A percentile compares a stretch with the other conserved stretches of the same genome.
phyloP scores from a whole-genome alignment of 2,888 invertebrate species.

The Octodonta nipae region DNA sequence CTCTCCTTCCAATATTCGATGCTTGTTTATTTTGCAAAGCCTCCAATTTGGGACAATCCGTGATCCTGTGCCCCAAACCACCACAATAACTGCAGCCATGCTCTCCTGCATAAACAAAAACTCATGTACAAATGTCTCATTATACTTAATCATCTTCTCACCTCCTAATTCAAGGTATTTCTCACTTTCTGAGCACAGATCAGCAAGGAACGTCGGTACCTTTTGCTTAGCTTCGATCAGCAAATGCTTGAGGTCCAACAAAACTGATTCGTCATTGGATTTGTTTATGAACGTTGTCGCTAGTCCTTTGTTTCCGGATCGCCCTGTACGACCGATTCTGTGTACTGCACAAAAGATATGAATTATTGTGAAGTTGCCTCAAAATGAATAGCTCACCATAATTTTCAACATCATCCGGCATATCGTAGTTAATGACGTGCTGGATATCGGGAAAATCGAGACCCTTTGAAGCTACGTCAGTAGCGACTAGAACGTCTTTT shows the following conservation, averaged over 20 bases:
- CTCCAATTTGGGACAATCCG: slow-evolving; percentile 97
- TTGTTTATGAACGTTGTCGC: slow-evolving; percentile 96
- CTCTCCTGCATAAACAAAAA: slow-evolving; percentile 47
- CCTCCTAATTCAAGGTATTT: slow-evolving; percentile 71
- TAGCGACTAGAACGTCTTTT: slow-evolving; percentile 95
- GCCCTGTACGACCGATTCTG: slow-evolving; percentile 79
- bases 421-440: slow-evolving; percentile 98
- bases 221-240: slow-evolving; percentile 87
- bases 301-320: slow-evolving; percentile 78
- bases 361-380: too few relatives aligned
- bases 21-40: slow-evolving; percentile 95
- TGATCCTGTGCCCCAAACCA: slow-evolving; percentile 95
- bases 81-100: slow-evolving; percentile 98
- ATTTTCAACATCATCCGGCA: slow-evolving; percentile 99
- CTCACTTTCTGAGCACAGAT: slow-evolving; percentile 81
- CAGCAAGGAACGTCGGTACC: slow-evolving; percentile 82
- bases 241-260: slow-evolving; percentile 88
- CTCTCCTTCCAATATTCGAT: slow-evolving; percentile 83
- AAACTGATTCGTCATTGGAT: slow-evolving; percentile 83
- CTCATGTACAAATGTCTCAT: slow-evolving; percentile 3
- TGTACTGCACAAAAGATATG: too few relatives aligned
- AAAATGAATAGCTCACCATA: slow-evolving; percentile 76
- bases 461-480: slow-evolving; percentile 98
- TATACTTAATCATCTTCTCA: slow-evolving; percentile 22
- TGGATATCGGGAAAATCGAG: slow-evolving; percentile 94